phyloP scores from a whole-genome alignment of 2,888 invertebrate species.

The Chaitophorus viminalis region DNA sequence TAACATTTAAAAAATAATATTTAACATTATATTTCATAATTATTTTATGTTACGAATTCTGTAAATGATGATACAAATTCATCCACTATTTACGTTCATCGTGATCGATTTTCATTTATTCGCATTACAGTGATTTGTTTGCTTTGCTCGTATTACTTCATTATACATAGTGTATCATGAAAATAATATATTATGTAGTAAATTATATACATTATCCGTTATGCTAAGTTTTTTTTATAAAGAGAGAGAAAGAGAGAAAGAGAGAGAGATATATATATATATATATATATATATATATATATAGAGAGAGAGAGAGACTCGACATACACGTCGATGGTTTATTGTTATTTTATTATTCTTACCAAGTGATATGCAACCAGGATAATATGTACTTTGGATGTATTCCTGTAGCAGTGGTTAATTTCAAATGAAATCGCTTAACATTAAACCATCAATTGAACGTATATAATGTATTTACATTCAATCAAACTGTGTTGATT shows the following conservation, averaged over 20 bases:
- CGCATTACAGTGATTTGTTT: background rate
- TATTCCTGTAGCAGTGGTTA: background rate
- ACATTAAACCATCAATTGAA: background rate
- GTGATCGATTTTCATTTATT: background rate
- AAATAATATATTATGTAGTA: background rate
- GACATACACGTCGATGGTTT: background rate
- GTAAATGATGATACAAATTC: background rate
- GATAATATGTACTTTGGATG: background rate
- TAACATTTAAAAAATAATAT: too few relatives aligned
- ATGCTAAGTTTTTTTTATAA: background rate
- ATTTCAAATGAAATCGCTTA: slow-evolving; percentile 16
- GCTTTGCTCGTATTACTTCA: background rate
- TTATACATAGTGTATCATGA: background rate
- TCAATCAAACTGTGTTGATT: background rate
- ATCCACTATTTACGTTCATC: background rate
- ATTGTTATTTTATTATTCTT: background rate
- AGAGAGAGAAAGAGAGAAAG: too few relatives aligned
- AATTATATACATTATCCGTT: background rate
- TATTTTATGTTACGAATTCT: too few relatives aligned
- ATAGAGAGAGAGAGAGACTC: too few relatives aligned
- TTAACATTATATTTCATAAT: too few relatives aligned
- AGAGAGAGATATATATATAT: too few relatives aligned
- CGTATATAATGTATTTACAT: slow-evolving; percentile 10
- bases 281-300: too few relatives aligned
- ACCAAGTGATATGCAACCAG: background rate